phyloP scores from a whole-genome alignment of 2,113 vertebrate genomes.

The Antechinus stuartii region DNA sequence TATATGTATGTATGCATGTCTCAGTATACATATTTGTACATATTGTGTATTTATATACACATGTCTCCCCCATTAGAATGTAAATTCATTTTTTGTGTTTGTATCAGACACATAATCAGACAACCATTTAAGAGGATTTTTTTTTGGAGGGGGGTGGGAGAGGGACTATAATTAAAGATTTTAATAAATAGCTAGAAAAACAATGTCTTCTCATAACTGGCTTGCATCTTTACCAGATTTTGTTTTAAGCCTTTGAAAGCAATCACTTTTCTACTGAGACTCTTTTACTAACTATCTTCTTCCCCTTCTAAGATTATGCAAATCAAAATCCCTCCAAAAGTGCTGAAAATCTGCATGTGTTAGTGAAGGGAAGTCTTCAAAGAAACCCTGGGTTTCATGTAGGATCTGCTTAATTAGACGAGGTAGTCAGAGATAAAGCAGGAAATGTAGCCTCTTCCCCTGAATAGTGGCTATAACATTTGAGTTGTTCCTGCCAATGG shows the following conservation, averaged over 20 bases:
- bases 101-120: slow-evolving; percentile 77
- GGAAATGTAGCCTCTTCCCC: background rate
- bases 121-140: slow-evolving; percentile 78
- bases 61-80: background rate
- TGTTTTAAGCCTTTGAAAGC: slow-evolving; percentile 79
- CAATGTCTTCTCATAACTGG: slow-evolving; percentile 79
- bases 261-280: slow-evolving; percentile 76
- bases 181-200: slow-evolving; percentile 65
- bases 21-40: no score
- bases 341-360: slow-evolving; percentile 63
- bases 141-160: background rate
- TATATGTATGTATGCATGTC: background rate
- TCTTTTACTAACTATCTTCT: slow-evolving; percentile 52
- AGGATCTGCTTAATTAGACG: slow-evolving; percentile 52
- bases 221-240: slow-evolving; percentile 82
- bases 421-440: background rate
- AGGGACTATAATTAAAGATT: slow-evolving; percentile 77
- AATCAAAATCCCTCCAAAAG: slow-evolving; percentile 81
- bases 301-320: slow-evolving; percentile 75
- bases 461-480: background rate
- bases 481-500: background rate
- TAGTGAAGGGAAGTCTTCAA: slow-evolving; percentile 2
- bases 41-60: background rate
- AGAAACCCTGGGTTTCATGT: slow-evolving; percentile 54
- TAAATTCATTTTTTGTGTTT: slow-evolving; percentile 66